Evolutionary conservation across 2,113 vertebrate species (phyloP), one percentile per base, ranked within the genome.

Genomic region (Hippocampus zosterae): DNA sequence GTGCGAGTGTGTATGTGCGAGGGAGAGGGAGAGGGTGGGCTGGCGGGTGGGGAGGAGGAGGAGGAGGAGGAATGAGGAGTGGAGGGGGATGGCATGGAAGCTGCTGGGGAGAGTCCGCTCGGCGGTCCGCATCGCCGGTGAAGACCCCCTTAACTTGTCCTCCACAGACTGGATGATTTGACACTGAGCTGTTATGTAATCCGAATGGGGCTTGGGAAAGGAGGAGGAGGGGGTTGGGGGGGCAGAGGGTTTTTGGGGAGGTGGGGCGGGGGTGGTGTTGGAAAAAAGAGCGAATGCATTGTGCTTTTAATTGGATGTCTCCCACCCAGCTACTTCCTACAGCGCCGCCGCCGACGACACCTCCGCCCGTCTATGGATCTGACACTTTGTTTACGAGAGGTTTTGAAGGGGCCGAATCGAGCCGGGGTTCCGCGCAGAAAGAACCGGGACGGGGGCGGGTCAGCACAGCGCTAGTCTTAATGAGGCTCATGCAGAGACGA

Each of bases 271-370:
- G 59, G 74, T 44, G 65, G 52, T 56, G 61, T 74, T 50, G 10
- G 65, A 37, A 37, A 37, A 37, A 33, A 88, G 88, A 84, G 83
- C 87, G 85, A 83, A 90, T 80, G 73, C 77, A 86, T 88, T 85
- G 80, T 83, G 84, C 65, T 89, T 89, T 91, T 89, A 90, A 91
- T 92, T 90, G 82, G 88, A 88, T 88, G 83, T 79, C 72, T 84
- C 74, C 73, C 68, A 73, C 33, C n/a, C 50, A 55, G 53, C 50
- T 52, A 23, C 61, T 64, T 23, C 19, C n/a, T 25, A 13, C 33
- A 37, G 33, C 33, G 2, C 42, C 19, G 2, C 21, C 21, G 40
- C 61, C 41, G 62, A 41, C 41, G 62, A 41, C 21, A 44, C 37
- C 62, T 41, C 77, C 5, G 74, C 78, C 74, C 25, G 15, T 71